Percentiles rank a stretch among this genome's conserved stretches.
Evolutionary conservation across 2,888 invertebrate genomes (phyloP).

Genomic region (Hartigia nigra): DNA sequence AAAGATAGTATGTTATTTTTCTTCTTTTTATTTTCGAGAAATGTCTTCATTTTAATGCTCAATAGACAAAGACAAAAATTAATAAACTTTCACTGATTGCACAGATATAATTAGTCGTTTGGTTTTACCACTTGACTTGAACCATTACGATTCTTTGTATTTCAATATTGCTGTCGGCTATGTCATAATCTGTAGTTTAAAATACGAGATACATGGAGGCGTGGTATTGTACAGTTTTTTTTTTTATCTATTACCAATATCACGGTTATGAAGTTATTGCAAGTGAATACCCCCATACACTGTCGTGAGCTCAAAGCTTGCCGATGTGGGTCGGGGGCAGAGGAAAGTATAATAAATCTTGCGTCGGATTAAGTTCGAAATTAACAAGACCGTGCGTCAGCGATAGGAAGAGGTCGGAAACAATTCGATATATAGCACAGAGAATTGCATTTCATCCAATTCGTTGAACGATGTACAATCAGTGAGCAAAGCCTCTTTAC

Average conservation of each 20-base stretch:
- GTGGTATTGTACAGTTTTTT: no score
- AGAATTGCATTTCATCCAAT: neutral
- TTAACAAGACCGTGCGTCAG: neutral
- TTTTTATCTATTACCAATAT: no score
- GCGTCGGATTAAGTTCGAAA: neutral
- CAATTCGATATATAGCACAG: neutral
- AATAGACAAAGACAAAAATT: no score
- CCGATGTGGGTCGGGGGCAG: neutral
- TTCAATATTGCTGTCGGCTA: neutral
- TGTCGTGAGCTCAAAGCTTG: no score
- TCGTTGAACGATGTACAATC: neutral
- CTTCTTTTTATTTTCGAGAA: no score
- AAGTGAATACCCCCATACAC: no score
- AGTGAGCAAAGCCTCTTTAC: neutral
- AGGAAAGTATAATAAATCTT: neutral
- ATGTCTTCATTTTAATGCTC: no score
- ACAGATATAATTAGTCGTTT: neutral
- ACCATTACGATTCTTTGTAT: neutral
- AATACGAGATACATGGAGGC: no score
- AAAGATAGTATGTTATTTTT: no score
- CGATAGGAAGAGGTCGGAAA: neutral
- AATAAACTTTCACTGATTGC: accelerated
- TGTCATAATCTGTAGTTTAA: no score
- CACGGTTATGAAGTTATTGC: no score
- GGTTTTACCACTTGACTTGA: neutral